A percentile compares a stretch with the other conserved stretches of the same genome.
These are phyloP conservation scores for Allacma fusca DNA, from an alignment of 2,888 invertebrate species.

Conservation along the genomic window DNA sequence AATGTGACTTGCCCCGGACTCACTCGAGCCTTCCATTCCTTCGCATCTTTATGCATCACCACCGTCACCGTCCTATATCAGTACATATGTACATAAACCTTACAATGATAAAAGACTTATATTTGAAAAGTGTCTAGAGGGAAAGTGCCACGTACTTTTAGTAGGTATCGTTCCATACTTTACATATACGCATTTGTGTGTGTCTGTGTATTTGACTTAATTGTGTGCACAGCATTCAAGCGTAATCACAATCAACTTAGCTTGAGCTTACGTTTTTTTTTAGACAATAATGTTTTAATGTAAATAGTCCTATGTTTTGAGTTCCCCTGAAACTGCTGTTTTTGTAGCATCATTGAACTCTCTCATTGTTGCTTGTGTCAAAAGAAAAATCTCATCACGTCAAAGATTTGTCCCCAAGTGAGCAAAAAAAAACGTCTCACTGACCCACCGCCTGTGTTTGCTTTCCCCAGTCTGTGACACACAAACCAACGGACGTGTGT, in stretches of 20 bases:
- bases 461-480: background rate
- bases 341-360: too few relatives aligned
- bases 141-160: too few relatives aligned
- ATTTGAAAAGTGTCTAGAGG: too few relatives aligned
- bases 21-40: conserved; percentile 2
- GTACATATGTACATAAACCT: too few relatives aligned
- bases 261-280: background rate
- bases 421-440: background rate
- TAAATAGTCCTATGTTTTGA: background rate
- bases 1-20: conserved; percentile 27
- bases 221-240: background rate
- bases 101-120: too few relatives aligned
- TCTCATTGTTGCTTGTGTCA: background rate
- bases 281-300: conserved; percentile 1
- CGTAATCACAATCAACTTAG: conserved; percentile 11
- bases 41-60: too few relatives aligned
- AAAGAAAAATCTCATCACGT: background rate
- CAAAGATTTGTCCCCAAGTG: background rate
- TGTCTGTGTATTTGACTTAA: too few relatives aligned
- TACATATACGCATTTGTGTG: too few relatives aligned
- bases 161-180: too few relatives aligned
- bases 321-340: too few relatives aligned
- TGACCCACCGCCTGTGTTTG: background rate
- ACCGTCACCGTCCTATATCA: too few relatives aligned
- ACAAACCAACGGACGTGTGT: conserved; percentile 10